Conservation (phyloP, 1,140 invertebrate genomes). For the Pteromalus puparum region DNA sequence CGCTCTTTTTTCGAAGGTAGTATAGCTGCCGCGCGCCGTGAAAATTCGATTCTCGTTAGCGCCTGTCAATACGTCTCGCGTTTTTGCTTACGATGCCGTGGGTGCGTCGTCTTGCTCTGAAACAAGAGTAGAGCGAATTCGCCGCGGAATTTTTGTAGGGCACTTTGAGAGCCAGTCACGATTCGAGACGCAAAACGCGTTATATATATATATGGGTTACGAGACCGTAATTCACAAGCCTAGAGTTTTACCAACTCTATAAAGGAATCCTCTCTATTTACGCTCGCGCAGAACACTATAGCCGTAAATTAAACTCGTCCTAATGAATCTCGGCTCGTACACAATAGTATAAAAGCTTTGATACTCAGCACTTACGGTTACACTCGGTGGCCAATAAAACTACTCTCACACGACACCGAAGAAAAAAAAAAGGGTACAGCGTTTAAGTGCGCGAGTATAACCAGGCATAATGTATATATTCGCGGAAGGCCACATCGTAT, state of each 20-base stretch:
- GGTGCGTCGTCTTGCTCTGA: not conserved
- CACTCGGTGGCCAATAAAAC: constrained; percentile 33
- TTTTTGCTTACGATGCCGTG: not conserved
- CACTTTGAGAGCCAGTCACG: too few relatives aligned
- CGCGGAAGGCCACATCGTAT: constrained; percentile 18
- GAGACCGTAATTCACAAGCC: not conserved
- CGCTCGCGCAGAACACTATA: not conserved
- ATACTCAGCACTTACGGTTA: constrained; percentile 42
- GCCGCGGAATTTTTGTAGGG: not conserved
- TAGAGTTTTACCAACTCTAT: not conserved
- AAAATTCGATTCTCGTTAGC: constrained; percentile 52
- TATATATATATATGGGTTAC: too few relatives aligned
- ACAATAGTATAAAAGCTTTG: constrained; percentile 24
- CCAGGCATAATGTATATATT: constrained; percentile 35
- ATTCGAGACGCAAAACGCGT: too few relatives aligned
- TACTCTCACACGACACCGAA: too few relatives aligned
- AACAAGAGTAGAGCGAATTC: not conserved
- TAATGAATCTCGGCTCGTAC: not conserved
- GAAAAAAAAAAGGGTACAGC: too few relatives aligned
- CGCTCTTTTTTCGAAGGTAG: constrained; percentile 8
- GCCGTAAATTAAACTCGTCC: constrained; percentile 30
- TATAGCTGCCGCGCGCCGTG: constrained; percentile 19
- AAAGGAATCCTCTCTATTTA: constrained; percentile 31
- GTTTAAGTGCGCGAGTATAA: constrained; percentile 16
- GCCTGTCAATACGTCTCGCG: constrained; percentile 26